Evolutionary conservation across 2,888 invertebrate genomes (phyloP).

Genomic region (Dolichopus griseipennis): DNA sequence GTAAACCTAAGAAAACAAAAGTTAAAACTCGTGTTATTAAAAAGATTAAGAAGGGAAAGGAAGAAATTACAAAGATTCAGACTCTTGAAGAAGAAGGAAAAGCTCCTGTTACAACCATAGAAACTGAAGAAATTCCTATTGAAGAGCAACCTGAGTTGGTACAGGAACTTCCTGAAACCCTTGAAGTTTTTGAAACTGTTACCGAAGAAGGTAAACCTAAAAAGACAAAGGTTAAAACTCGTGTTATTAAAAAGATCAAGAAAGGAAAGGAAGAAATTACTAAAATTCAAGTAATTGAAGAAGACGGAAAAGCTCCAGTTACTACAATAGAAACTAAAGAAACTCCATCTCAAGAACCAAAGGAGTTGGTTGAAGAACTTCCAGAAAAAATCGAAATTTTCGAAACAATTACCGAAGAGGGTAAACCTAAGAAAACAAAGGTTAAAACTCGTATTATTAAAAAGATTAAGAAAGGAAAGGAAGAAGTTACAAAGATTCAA

Average conservation of each 20-base stretch:
- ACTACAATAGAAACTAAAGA: conserved; percentile 27
- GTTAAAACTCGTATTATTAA: conserved; percentile 26
- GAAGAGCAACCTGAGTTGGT: conserved; percentile 26
- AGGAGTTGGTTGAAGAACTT: conserved; percentile 29
- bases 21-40: conserved; percentile 31
- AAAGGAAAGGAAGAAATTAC: conserved; percentile 32
- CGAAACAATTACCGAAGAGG: conserved; percentile 25
- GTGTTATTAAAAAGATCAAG: conserved; percentile 31
- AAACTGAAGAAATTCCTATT: conserved; percentile 29
- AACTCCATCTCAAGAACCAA: conserved; percentile 22
- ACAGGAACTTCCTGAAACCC: conserved; percentile 23
- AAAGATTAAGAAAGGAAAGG: conserved; percentile 30
- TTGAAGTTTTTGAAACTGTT: conserved; percentile 18
- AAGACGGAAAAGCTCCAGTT: conserved; percentile 32
- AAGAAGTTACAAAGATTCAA: conserved; percentile 40
- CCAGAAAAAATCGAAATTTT: conserved; percentile 33
- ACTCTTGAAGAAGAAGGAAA: conserved; percentile 32
- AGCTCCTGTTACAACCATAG: conserved; percentile 32
- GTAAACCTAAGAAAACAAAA: conserved; percentile 30
- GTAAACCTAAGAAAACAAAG: conserved; percentile 35
- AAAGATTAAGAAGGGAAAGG: conserved; percentile 25
- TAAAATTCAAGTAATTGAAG: conserved; percentile 33
- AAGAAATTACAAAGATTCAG: conserved; percentile 35
- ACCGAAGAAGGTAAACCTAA: conserved; percentile 25
- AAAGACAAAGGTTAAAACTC: conserved; percentile 37